phyloP scores from a whole-genome alignment of 2,113 vertebrate species.

The Puntigrus tetrazona region DNA sequence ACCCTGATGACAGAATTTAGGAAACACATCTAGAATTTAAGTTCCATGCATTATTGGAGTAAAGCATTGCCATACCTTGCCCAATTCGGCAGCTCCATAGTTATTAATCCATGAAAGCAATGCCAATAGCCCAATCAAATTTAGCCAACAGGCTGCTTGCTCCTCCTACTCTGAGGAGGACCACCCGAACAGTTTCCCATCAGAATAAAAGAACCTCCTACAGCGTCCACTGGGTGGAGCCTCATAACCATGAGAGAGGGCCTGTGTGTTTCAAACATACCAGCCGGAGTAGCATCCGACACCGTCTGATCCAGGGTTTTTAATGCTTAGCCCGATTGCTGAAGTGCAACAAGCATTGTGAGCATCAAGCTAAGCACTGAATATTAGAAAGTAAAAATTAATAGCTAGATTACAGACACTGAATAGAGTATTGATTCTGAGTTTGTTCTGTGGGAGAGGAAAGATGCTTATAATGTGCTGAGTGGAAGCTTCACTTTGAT shows the following conservation, averaged over 20 bases:
- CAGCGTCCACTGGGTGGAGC: slow-evolving; percentile 15
- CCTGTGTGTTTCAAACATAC: slow-evolving; percentile 53
- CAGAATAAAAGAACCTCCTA: slow-evolving; percentile 30
- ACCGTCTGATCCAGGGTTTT: slow-evolving; percentile 10
- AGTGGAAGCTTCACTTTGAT: neutral
- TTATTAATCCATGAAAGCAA: neutral
- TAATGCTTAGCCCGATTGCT: too few relatives aligned
- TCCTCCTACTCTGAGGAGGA: slow-evolving; percentile 14
- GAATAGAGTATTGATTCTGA: neutral
- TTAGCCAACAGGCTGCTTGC: neutral
- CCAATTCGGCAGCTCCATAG: neutral
- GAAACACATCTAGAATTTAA: neutral
- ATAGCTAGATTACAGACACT: neutral
- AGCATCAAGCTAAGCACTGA: slow-evolving; percentile 34
- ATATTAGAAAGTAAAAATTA: neutral
- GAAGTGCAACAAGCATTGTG: too few relatives aligned
- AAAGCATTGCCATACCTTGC: neutral
- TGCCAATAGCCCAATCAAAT: neutral
- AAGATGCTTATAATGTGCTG: neutral
- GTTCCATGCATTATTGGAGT: neutral
- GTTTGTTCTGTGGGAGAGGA: slow-evolving; percentile 12
- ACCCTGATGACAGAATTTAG: neutral
- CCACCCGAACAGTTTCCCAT: slow-evolving; percentile 40
- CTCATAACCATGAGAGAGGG: slow-evolving; percentile 32
- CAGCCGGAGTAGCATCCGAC: slow-evolving; percentile 16